Evolutionary conservation across 2,113 vertebrate species (phyloP), one percentile per base, ranked within the genome.

Genomic region (Planiliza haematocheilus): DNA sequence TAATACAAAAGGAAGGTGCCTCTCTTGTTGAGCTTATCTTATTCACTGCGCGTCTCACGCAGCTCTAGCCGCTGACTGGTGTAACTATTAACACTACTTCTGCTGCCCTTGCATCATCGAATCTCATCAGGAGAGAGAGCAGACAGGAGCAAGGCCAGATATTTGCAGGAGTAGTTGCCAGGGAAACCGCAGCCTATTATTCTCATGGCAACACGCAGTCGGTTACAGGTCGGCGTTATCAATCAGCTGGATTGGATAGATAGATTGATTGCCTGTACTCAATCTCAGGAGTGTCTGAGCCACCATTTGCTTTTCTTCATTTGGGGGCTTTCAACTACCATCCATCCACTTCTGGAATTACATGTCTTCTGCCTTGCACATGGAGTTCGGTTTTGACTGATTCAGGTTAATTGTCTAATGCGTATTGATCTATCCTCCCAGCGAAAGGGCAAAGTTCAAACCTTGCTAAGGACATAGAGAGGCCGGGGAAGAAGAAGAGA

Each of bases 21-120:
- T 17, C 18, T 43, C 64, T 52, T 13, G 16, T 81, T 64, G 36
- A 64, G 30, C 34, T 61, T 5, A 51, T 61, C 52, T 74, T 49
- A 36, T 45, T 74, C 30, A 65, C 41, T 42, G 48, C 24, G 10
- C 4, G 0, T 62, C 62, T 45, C 8, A 11, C 43, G 51, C 48
- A 42, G n/a, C 36, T 34, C 46, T 38, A 48, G 58, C 13, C 2
- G 9, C 77, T 21, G 55, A 81, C 85, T 86, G 82, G 59, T 86
- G 86, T 76, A 90, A 88, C 75, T 78, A 82, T 88, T 87, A 87
- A 84, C 88, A 82, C 83, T 7, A 10, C 73, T 58, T 67, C 70
- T 58, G 76, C 84, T 78, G 76, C 76, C 61, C 48, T 91, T 91
- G 90, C 90, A 86, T 91, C 90, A 91, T 77, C 10, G 14, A 68